Base-by-base conservation (phyloP, 2,113 vertebrate genomes). In the Amphiprion ocellaris region DNA sequence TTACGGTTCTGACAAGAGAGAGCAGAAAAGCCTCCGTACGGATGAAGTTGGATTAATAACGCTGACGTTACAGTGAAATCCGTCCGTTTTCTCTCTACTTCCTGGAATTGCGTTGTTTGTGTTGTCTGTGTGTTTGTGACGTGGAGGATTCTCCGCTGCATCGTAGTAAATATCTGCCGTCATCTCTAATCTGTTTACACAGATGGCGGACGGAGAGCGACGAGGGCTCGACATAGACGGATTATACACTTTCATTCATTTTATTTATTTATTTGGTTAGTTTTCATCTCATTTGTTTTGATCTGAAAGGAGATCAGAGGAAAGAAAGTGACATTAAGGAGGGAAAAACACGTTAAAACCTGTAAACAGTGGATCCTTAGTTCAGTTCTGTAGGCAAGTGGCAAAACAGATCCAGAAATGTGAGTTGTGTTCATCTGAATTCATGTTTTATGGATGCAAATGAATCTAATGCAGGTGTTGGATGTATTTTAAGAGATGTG, bases 91-190 rank as follows among this genome's bases (percentile, higher is more conserved):
- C 70, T 46, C 4, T 56, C 46, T 24, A 17, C 24, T 77, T 89
- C 44, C 61, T 72, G 64, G 80, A 85, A 81, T 63, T 55, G 7
- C 44, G 15, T 6, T 0, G 1, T 59, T 5, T 16, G 49, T 49
- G 74, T 81, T 21, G 21, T 21, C 21, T 26, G 26, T 26, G 26
- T 74, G 33, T 49, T 12, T 59, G 55, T 72, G 59, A 76, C 19
- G 52, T 15, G 6, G 54, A 39, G 81, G 72, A 84, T 86, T 83
- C 72, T 77, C 78, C 14, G 2, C 19, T 0, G 0, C 10, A 1
- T 68, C n/a, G 70, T 79, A 79, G 74, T 81, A 67, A 74, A 84
- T 73, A 63, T 81, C 56, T 61, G 60, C 49, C 19, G 55, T 88
- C 76, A 78, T 74, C 59, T 16, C 5, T 79, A 71, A 88, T 86